These are phyloP conservation scores for Zosterops lateralis DNA, from an alignment of 2,113 vertebrate genomes.

Conservation along the genomic window DNA sequence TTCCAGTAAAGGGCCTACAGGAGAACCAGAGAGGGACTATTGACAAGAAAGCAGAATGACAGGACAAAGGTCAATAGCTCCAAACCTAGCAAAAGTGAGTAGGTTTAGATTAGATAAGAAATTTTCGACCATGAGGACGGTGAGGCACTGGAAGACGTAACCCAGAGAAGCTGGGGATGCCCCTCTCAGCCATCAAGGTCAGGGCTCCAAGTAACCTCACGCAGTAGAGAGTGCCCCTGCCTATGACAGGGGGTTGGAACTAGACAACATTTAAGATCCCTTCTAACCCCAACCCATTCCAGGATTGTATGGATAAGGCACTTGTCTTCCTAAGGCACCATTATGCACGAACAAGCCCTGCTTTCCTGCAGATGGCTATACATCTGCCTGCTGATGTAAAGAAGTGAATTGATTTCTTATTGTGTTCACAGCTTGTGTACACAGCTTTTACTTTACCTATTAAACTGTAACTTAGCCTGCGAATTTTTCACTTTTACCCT, in stretches of 20 bases:
- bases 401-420: not conserved
- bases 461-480: not conserved
- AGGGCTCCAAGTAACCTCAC: not conserved
- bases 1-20: not conserved
- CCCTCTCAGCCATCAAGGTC: not conserved
- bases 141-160: not conserved
- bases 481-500: not conserved
- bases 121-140: not conserved
- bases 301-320: not conserved
- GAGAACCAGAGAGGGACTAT: not conserved
- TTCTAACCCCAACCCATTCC: not conserved
- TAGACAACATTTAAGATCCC: not conserved
- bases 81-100: not conserved
- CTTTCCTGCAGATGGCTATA: not conserved
- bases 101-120: not conserved
- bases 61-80: not conserved
- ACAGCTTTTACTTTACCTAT: not conserved
- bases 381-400: not conserved
- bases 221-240: not conserved
- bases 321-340: not conserved
- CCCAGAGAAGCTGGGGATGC: not conserved
- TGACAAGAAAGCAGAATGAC: not conserved
- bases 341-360: fast-evolving
- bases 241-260: not conserved
- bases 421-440: fast-evolving